A percentile compares a stretch with the other conserved stretches of the same genome.
These are phyloP conservation scores for Axis porcinus DNA, from an alignment of 2,113 vertebrate genomes.

Conservation along the genomic window DNA sequence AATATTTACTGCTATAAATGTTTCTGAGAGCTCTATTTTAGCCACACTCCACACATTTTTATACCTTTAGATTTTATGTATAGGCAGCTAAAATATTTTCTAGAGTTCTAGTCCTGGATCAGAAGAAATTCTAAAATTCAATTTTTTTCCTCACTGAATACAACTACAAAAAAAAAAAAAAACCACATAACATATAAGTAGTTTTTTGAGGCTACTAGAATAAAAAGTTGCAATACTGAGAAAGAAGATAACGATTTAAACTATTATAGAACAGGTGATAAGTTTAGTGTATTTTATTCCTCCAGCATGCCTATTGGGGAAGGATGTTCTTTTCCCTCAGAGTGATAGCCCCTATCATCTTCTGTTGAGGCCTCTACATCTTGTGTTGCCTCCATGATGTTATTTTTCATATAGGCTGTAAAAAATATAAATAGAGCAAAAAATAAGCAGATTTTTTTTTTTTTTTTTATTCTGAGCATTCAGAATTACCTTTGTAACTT, in stretches of 20 bases:
- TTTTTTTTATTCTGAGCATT: neutral
- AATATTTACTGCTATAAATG: neutral
- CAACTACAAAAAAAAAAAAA: neutral
- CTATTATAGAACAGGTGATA: neutral
- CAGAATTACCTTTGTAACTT: neutral
- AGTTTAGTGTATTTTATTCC: neutral
- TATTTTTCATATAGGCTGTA: neutral
- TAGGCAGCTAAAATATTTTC: neutral
- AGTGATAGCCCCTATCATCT: neutral
- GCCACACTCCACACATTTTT: neutral
- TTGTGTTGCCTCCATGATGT: neutral
- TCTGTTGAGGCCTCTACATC: neutral
- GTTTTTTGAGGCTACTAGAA: neutral
- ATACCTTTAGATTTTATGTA: neutral
- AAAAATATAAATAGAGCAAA: neutral
- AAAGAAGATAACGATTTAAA: neutral
- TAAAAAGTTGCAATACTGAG: neutral
- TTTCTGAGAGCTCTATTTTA: neutral
- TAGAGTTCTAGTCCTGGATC: neutral
- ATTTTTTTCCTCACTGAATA: neutral
- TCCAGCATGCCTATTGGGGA: neutral
- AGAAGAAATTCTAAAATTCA: neutral
- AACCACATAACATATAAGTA: neutral
- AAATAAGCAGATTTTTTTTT: neutral
- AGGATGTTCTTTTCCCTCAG: neutral